A percentile compares a stretch with the other conserved stretches of the same genome.
Conservation (phyloP, 92 coral and sea anemone genomes). For the Galaxea fascicularis region DNA sequence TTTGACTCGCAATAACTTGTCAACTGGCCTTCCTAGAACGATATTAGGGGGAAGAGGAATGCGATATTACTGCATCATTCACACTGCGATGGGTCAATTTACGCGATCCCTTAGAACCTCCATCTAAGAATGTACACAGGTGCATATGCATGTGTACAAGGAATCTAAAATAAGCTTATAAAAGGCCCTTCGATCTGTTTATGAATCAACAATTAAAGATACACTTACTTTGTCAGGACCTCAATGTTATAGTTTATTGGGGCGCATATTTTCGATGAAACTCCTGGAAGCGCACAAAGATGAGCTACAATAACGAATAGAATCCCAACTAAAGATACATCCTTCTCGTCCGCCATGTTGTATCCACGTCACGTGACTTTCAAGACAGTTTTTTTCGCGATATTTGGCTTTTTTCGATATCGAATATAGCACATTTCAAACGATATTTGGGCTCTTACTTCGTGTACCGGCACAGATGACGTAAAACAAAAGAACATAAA, state of each 20-base stretch:
- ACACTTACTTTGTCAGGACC: constrained; percentile 44
- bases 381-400: neutral
- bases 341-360: constrained; percentile 31
- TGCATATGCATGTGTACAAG: neutral
- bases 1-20: too few relatives aligned
- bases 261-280: constrained; percentile 25
- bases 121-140: neutral
- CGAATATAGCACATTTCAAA: too few relatives aligned
- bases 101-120: too few relatives aligned
- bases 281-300: constrained; percentile 17
- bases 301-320: neutral
- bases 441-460: too few relatives aligned
- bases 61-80: too few relatives aligned
- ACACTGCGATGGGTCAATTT: too few relatives aligned
- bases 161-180: neutral
- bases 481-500: too few relatives aligned
- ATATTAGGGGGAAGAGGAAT: too few relatives aligned
- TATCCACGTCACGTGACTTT: neutral
- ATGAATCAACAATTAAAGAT: neutral
- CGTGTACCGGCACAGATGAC: too few relatives aligned
- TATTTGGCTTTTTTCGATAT: neutral
- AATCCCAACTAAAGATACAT: neutral
- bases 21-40: too few relatives aligned
- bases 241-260: constrained; percentile 25
- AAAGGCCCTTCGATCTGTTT: neutral